phyloP scores from a whole-genome alignment of 2,888 invertebrate genomes.

The Spisula subtruncata region DNA sequence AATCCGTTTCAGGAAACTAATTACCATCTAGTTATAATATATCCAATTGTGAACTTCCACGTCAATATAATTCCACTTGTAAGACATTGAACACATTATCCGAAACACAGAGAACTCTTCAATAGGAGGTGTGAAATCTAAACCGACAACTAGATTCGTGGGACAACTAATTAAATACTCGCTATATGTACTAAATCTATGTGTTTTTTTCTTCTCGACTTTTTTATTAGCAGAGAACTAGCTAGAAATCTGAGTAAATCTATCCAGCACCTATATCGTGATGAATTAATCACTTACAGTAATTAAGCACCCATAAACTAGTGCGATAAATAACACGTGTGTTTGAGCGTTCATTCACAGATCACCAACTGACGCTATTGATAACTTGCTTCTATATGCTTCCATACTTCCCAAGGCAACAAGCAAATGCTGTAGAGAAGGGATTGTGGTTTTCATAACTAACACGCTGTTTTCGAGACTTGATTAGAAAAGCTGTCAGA shows the following conservation, averaged over 20 bases:
- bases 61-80: neutral
- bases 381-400: neutral
- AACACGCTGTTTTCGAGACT: conserved; percentile 13
- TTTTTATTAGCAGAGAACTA: neutral
- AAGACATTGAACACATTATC: neutral
- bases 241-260: conserved; percentile 21
- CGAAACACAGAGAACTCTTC: neutral
- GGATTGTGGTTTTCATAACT: neutral
- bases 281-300: conserved; percentile 45
- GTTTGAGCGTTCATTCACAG: conserved; percentile 42
- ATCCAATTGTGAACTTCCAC: neutral
- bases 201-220: neutral
- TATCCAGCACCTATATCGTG: conserved; percentile 35
- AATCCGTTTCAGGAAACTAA: too few species aligned
- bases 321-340: conserved; percentile 42
- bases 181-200: conserved; percentile 27
- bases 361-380: conserved; percentile 32
- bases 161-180: conserved; percentile 30
- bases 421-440: neutral
- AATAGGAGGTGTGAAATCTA: conserved; percentile 4
- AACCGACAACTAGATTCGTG: neutral
- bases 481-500: conserved; percentile 8
- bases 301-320: conserved; percentile 41
- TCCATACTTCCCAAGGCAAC: neutral
- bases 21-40: too few species aligned